Evolutionary conservation across 2,888 invertebrate species (phyloP), one percentile per base, ranked within the genome.

Genomic region (Xestia xanthographa): DNA sequence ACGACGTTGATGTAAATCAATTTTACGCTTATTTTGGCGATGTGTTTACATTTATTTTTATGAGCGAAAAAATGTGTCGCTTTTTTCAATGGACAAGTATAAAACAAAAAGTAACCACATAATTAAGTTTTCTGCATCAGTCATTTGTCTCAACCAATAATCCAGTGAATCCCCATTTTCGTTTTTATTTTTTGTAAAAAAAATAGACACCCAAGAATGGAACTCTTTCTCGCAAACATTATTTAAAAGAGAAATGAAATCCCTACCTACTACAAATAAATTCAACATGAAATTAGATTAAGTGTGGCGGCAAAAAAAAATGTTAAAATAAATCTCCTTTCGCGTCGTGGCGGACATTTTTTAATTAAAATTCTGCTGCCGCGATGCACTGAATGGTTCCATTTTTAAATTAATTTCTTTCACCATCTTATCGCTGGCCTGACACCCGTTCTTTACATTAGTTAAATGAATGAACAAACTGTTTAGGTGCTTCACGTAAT

Each of bases 301-400:
- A 75, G 66, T 77, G 77, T 66, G 66, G 75, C 66, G 45, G 62
- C 38, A 79, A 84, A 82, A 58, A 84, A 86, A 87, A 41, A 82
- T n/a, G 68, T 70, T 80, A 50, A 79, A 85, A 86, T 88, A 88
- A 88, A 88, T 88, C 80, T 82, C 67, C 72, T 73, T 86, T 87
- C 88, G 73, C 79, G 78, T 71, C 82, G 84, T 79, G 77, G 80
- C 85, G 72, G 89, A 88, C 88, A 88, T 85, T 88, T 92, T 90
- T 92, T 90, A 91, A 92, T 92, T 92, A 91, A 92, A 92, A 92
- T 86, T 88, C 87, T 86, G 83, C 79, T 87, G 9, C 81, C 78
- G 83, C 81, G 82, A 82, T 89, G 88, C 87, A 87, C 85, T 89
- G 86, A 88, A 90, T 87, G 87, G 86, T 85, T 88, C 78, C 86